Percentiles rank a stretch among this genome's conserved stretches.
These are phyloP conservation scores for Lasioglossum malachurum DNA, from an alignment of 2,888 invertebrate genomes.

Conservation along the genomic window DNA sequence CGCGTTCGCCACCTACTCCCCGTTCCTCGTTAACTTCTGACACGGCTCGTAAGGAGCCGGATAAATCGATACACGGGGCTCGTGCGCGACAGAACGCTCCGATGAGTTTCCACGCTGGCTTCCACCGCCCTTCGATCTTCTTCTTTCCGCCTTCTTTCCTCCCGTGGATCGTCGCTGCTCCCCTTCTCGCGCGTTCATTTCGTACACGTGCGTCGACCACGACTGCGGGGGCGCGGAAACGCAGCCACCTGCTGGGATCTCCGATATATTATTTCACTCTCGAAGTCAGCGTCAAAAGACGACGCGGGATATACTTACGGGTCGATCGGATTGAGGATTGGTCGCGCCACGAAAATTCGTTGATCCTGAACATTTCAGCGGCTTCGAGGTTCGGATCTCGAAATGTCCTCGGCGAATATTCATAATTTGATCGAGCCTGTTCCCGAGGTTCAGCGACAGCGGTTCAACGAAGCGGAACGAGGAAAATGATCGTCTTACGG, in stretches of 20 bases:
- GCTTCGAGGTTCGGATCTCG: constrained; percentile 15
- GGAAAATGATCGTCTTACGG: background rate
- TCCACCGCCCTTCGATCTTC: background rate
- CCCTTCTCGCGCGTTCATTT: constrained; percentile 47
- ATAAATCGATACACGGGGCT: constrained; percentile 51
- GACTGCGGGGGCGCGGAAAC: constrained; percentile 53
- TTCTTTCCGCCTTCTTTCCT: background rate
- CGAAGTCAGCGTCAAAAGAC: background rate
- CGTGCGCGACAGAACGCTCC: constrained; percentile 38
- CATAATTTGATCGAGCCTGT: background rate
- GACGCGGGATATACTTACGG: background rate
- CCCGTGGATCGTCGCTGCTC: background rate
- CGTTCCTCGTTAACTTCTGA: constrained; percentile 48
- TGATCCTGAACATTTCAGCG: background rate
- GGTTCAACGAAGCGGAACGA: background rate
- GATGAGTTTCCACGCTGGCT: constrained; percentile 25
- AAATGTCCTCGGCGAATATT: background rate
- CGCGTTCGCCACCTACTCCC: constrained; percentile 19
- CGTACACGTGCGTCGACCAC: constrained; percentile 56
- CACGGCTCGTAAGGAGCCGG: constrained; percentile 40
- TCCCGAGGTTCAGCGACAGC: background rate
- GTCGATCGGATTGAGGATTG: background rate
- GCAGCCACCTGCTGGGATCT: background rate
- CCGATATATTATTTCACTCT: background rate
- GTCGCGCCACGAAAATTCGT: background rate